These are phyloP conservation scores for Resseliella maxima DNA, from an alignment of 2,888 invertebrate genomes.

Conservation along the genomic window DNA sequence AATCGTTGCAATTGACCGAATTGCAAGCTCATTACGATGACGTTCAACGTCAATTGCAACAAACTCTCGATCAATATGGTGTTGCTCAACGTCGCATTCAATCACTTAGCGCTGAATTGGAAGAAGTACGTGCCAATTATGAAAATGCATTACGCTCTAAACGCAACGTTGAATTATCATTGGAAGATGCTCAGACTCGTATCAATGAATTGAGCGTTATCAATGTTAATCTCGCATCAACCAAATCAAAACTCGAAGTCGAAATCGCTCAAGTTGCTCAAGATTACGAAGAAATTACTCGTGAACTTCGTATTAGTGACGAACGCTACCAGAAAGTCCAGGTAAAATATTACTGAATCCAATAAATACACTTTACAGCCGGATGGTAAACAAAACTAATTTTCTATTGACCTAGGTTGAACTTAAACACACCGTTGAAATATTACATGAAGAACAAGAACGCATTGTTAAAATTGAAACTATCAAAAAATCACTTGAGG, in stretches of 20 bases:
- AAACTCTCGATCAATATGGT: constrained; percentile 92
- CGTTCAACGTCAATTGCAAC: constrained; percentile 93
- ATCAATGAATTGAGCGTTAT: constrained; percentile 94
- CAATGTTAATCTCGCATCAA: constrained; percentile 94
- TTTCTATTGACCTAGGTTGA: constrained; percentile 73
- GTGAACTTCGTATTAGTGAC: constrained; percentile 91
- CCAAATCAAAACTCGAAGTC: constrained; percentile 95
- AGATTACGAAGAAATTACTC: constrained; percentile 98
- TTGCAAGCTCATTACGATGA: constrained; percentile 97
- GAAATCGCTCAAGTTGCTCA: constrained; percentile 90
- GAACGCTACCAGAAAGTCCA: constrained; percentile 94
- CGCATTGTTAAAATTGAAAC: constrained; percentile 97
- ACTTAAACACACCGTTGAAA: constrained; percentile 93
- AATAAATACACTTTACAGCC: neutral
- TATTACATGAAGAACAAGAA: constrained; percentile 95
- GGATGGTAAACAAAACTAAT: neutral
- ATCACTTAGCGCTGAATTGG: constrained; percentile 92
- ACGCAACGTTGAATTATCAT: constrained; percentile 88
- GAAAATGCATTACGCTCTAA: constrained; percentile 93
- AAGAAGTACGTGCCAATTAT: constrained; percentile 93
- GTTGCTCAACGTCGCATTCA: constrained; percentile 91
- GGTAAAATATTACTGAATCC: constrained; percentile 65
- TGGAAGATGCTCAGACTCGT: constrained; percentile 90
- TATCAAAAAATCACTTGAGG: constrained; percentile 96
- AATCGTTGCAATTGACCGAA: constrained; percentile 90